phyloP scores from a whole-genome alignment of 1,140 invertebrate genomes.

The Brachystomella parvula region DNA sequence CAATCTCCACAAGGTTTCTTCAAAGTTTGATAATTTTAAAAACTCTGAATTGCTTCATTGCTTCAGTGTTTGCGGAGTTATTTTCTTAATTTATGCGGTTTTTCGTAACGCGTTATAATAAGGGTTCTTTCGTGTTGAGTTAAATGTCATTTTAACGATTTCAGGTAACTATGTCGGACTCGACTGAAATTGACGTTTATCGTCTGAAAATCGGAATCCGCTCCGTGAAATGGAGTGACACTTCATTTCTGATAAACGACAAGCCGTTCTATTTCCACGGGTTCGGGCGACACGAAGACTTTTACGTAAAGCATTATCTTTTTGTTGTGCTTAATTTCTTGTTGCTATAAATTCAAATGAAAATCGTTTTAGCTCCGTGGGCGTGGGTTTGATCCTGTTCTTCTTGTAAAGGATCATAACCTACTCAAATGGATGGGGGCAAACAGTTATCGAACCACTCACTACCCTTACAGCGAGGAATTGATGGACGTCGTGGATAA shows the following conservation, averaged over 20 bases:
- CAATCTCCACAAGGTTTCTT: too few species aligned
- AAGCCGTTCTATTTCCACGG: constrained; percentile 55
- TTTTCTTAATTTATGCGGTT: background rate
- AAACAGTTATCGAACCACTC: constrained; percentile 82
- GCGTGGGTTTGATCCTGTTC: constrained; percentile 50
- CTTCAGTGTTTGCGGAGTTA: background rate
- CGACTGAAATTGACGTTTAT: constrained; percentile 44
- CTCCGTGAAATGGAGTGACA: constrained; percentile 44
- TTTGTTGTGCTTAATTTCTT: background rate
- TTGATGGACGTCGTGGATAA: constrained; percentile 55
- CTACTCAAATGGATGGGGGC: constrained; percentile 59
- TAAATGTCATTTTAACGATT: too few species aligned
- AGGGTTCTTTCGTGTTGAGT: too few species aligned
- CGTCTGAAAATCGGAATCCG: constrained; percentile 53
- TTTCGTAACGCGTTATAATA: too few species aligned
- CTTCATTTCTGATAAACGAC: constrained; percentile 49
- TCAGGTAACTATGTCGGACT: constrained; percentile 6
- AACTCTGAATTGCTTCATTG: too few species aligned
- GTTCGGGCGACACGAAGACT: constrained; percentile 57
- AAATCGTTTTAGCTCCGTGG: constrained; percentile 47
- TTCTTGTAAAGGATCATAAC: constrained; percentile 56
- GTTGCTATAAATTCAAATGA: background rate
- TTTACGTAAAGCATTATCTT: constrained; percentile 46
- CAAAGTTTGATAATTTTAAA: too few species aligned
- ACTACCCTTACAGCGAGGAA: constrained; percentile 98